Percentiles rank a stretch among this genome's conserved stretches.
These are phyloP conservation scores for Coregonus clupeaformis DNA, from an alignment of 2,113 vertebrate genomes.

Conservation along the genomic window DNA sequence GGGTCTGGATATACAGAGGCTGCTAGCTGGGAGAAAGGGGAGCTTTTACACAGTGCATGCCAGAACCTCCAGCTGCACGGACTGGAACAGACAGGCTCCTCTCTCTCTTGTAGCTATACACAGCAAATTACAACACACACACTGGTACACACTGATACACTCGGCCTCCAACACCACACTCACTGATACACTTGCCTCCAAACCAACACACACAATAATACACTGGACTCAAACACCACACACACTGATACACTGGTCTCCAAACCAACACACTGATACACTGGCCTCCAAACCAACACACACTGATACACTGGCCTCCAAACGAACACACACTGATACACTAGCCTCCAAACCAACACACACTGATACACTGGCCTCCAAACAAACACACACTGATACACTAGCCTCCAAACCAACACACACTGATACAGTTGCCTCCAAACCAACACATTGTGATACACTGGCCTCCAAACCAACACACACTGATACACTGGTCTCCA, in stretches of 20 bases:
- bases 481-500: too few species aligned
- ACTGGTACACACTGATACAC: too few species aligned
- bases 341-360: too few species aligned
- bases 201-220: neutral
- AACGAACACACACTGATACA: too few species aligned
- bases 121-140: neutral
- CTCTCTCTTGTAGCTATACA: neutral
- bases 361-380: too few species aligned
- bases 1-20: conserved; percentile 37
- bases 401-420: too few species aligned
- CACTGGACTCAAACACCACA: too few species aligned
- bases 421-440: too few species aligned
- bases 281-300: conserved; percentile 12
- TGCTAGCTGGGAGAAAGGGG: conserved; percentile 32
- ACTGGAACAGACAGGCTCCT: conserved; percentile 37
- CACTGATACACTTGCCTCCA: neutral
- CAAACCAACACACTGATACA: conserved; percentile 16
- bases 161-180: neutral
- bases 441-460: too few species aligned
- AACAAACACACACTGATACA: too few species aligned
- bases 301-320: too few species aligned
- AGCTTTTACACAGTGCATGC: conserved; percentile 46
- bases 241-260: neutral
- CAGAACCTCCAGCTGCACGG: conserved; percentile 63
- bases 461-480: too few species aligned